These are phyloP conservation scores for Phanerotoma sp. DNA, from an alignment of 2,888 invertebrate genomes.

Conservation along the genomic window DNA sequence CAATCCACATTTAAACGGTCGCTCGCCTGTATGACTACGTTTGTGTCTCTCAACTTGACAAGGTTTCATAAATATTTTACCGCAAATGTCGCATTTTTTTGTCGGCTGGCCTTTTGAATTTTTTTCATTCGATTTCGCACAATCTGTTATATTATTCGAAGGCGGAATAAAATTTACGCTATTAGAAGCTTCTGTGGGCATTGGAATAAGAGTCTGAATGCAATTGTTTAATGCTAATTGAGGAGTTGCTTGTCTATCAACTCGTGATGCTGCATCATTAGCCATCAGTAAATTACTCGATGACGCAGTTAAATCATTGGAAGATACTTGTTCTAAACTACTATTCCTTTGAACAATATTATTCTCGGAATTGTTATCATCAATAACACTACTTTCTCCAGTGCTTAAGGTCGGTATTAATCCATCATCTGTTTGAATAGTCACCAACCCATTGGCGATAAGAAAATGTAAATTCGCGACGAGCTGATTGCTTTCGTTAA, in stretches of 20 bases:
- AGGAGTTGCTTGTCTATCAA: conserved; percentile 11
- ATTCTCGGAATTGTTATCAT: conserved; percentile 30
- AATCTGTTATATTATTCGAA: conserved; percentile 6
- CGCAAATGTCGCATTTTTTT: conserved; percentile 56
- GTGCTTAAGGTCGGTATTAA: conserved; percentile 36
- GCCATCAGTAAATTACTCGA: conserved; percentile 24
- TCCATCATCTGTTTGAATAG: conserved; percentile 59
- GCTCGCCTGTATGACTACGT: conserved; percentile 63
- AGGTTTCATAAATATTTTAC: conserved; percentile 61
- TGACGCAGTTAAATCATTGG: too few relatives aligned
- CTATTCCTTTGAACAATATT: conserved; percentile 18
- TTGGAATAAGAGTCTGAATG: conserved; percentile 28
- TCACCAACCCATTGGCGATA: conserved; percentile 47
- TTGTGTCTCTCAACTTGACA: conserved; percentile 61
- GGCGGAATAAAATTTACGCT: background rate
- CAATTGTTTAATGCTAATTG: conserved; percentile 29
- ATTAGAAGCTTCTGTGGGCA: conserved; percentile 6
- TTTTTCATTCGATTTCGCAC: conserved; percentile 2
- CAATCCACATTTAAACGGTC: conserved; percentile 61
- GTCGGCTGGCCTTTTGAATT: conserved; percentile 16
- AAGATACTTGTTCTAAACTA: background rate
- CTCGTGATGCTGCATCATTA: background rate
- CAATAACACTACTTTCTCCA: conserved; percentile 41
- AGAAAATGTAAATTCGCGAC: conserved; percentile 50
- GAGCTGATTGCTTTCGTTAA: conserved; percentile 48